These are phyloP conservation scores for Brassicogethes aeneus DNA, from an alignment of 2,888 invertebrate genomes.

Conservation along the genomic window DNA sequence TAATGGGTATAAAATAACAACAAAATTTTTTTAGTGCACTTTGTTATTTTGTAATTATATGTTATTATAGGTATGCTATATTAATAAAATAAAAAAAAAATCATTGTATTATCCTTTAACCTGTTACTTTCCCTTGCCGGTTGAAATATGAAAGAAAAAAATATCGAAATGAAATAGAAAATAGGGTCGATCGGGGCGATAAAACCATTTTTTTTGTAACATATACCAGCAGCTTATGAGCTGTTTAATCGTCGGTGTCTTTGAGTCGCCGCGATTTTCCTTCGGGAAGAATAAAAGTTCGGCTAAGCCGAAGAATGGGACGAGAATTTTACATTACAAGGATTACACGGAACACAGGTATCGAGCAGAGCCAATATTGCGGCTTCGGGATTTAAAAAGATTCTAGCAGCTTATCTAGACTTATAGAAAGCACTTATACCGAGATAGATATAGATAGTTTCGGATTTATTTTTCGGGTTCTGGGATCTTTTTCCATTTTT, in stretches of 20 bases:
- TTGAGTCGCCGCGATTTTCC: conserved; percentile 35
- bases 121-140: too few species aligned
- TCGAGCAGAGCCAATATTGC: conserved; percentile 33
- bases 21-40: too few species aligned
- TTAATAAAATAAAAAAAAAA: too few species aligned
- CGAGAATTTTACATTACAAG: conserved; percentile 40
- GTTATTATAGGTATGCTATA: too few species aligned
- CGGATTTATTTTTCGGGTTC: conserved; percentile 1
- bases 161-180: too few species aligned
- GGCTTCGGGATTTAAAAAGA: conserved; percentile 37
- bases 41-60: too few species aligned
- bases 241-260: conserved; percentile 35
- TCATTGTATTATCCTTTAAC: too few species aligned
- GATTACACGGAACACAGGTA: conserved; percentile 38
- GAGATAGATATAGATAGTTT: conserved; percentile 26
- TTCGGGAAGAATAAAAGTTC: conserved; percentile 36
- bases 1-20: too few species aligned
- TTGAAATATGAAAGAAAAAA: too few species aligned
- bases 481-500: too few species aligned
- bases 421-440: conserved; percentile 34
- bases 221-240: conserved; percentile 33
- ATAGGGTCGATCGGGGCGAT: too few species aligned
- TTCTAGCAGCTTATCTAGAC: conserved; percentile 38
- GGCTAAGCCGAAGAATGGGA: conserved; percentile 35
- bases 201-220: too few species aligned